Evolutionary conservation across 2,888 invertebrate genomes (phyloP).

Genomic region (Calameuta filiformis): DNA sequence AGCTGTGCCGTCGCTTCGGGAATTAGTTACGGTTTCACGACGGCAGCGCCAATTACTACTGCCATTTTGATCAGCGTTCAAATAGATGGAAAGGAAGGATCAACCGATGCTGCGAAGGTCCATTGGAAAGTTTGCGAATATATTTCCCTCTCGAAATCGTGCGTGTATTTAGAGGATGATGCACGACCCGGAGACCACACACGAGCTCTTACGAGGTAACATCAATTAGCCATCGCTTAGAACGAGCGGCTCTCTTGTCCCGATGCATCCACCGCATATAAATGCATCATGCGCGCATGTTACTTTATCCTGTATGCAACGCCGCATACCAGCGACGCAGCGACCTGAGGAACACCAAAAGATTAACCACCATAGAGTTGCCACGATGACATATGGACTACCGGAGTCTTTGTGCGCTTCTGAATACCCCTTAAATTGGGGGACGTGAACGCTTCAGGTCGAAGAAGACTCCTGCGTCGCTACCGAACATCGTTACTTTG

Average conservation of each 20-base stretch:
- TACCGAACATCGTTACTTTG: constrained; percentile 38
- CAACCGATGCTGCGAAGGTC: no score
- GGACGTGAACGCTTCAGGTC: constrained; percentile 28
- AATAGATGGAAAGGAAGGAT: no score
- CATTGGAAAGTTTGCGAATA: no score
- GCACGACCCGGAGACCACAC: constrained; percentile 28
- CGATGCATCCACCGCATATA: constrained; percentile 17
- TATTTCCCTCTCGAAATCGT: no score
- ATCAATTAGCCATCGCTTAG: constrained; percentile 51
- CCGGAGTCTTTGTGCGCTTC: constrained; percentile 54
- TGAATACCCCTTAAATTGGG: constrained; percentile 62
- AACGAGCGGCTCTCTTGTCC: constrained; percentile 32
- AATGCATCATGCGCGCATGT: constrained; percentile 17
- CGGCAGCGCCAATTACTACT: no score
- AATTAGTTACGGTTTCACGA: no score
- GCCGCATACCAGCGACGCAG: background rate
- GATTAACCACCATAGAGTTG: constrained; percentile 32
- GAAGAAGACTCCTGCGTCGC: constrained; percentile 35
- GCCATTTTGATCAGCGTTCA: no score
- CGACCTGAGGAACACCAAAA: background rate
- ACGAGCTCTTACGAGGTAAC: constrained; percentile 27
- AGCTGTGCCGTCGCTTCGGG: no score
- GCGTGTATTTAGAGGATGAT: no score
- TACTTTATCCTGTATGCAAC: background rate
- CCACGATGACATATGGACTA: constrained; percentile 61